Conservation (phyloP, 2,888 invertebrate species). For the Athalia cordata region DNA sequence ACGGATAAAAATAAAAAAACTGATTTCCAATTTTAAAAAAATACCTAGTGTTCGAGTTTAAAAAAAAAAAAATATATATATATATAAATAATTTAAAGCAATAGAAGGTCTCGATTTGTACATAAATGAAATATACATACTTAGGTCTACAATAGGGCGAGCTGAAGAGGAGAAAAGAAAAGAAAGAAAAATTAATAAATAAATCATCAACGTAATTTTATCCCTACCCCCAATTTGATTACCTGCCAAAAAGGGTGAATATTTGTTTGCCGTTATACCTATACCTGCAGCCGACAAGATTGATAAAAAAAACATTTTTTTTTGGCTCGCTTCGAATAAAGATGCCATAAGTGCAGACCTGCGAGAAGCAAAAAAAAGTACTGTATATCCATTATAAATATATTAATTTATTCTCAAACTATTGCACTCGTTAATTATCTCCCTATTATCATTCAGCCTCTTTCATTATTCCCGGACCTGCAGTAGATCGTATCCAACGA, state of each 20-base stretch:
- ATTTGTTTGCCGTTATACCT: background rate
- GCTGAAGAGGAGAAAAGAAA: conserved; percentile 54
- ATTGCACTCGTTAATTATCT: background rate
- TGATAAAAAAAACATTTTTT: background rate
- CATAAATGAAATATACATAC: conserved; percentile 44
- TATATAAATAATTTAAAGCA: conserved; percentile 68
- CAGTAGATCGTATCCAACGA: too few species aligned
- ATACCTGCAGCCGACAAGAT: background rate
- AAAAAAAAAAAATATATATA: background rate
- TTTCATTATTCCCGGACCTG: too few species aligned
- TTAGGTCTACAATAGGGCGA: conserved; percentile 55
- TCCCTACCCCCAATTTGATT: too few species aligned
- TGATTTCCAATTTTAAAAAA: background rate
- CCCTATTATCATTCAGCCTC: background rate
- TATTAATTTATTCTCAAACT: conserved; percentile 73
- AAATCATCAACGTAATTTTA: conserved; percentile 37
- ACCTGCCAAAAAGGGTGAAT: too few species aligned
- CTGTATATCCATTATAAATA: conserved; percentile 72
- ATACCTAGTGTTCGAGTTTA: conserved; percentile 64
- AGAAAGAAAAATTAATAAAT: conserved; percentile 50
- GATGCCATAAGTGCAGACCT: conserved; percentile 66
- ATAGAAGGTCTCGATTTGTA: conserved; percentile 61
- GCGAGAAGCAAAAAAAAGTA: conserved; percentile 63
- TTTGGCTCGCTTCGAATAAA: conserved; percentile 50
- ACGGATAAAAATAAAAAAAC: background rate